Percentiles rank a stretch among this genome's conserved stretches.
These are phyloP conservation scores for Nannoperca australis DNA, from an alignment of 2,797 vertebrate genomes.

Conservation along the genomic window DNA sequence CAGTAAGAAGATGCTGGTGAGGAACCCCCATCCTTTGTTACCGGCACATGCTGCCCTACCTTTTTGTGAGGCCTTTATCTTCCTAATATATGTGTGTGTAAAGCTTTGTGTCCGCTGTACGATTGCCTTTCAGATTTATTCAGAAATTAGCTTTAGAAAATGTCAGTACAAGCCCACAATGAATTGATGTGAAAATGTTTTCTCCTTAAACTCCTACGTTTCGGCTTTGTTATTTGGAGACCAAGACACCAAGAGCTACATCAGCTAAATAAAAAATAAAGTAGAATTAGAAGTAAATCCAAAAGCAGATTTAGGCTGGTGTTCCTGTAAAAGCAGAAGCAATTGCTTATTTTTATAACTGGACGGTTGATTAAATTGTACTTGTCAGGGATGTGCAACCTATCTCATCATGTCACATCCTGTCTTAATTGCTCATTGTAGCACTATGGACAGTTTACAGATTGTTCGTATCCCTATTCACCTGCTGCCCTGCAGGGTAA, in stretches of 20 bases:
- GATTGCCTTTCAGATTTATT: background rate
- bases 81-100: background rate
- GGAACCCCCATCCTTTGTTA: slow-evolving; percentile 58
- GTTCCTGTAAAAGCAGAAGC: background rate
- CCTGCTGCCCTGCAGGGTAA: slow-evolving; percentile 10
- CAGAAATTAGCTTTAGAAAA: background rate
- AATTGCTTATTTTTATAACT: background rate
- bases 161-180: background rate
- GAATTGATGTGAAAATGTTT: background rate
- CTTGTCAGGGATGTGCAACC: slow-evolving; percentile 35
- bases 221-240: slow-evolving; percentile 50
- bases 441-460: slow-evolving; percentile 84
- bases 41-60: slow-evolving; percentile 58
- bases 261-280: background rate
- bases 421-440: slow-evolving; percentile 75
- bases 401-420: slow-evolving; percentile 51
- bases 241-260: background rate
- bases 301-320: background rate
- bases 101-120: background rate
- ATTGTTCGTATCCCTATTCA: slow-evolving; percentile 46
- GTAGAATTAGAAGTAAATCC: background rate
- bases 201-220: background rate
- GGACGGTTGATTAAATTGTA: slow-evolving; percentile 17
- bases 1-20: slow-evolving; percentile 30
- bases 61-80: slow-evolving; percentile 29